phyloP scores from a whole-genome alignment of 2,797 vertebrate species.

The Crenichthys baileyi region DNA sequence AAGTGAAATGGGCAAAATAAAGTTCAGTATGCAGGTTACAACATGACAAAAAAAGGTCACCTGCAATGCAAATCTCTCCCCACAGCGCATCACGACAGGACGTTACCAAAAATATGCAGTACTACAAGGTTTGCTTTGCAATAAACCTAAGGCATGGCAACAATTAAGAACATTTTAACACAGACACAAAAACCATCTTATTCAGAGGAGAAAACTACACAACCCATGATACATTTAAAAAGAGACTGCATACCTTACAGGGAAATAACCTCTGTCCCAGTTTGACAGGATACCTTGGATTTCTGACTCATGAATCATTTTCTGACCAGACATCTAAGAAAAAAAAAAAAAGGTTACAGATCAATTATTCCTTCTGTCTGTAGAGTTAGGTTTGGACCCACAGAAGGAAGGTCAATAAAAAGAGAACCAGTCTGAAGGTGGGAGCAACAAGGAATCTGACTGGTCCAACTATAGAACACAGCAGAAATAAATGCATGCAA shows the following conservation, averaged over 20 bases:
- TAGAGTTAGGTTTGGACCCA: not conserved
- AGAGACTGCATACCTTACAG: conserved; percentile 47
- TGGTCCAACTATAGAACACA: too few relatives aligned
- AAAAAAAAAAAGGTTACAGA: not conserved
- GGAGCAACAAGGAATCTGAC: too few relatives aligned
- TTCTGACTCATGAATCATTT: conserved; percentile 36
- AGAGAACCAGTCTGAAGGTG: too few relatives aligned
- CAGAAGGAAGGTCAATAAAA: not conserved
- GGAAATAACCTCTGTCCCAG: conserved; percentile 14
- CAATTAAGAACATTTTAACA: not conserved
- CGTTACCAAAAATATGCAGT: not conserved
- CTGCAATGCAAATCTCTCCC: not conserved
- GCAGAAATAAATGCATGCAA: too few relatives aligned
- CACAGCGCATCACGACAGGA: not conserved
- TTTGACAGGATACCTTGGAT: conserved; percentile 21
- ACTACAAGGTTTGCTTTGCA: not conserved
- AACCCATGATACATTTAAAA: not conserved
- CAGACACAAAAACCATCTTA: not conserved
- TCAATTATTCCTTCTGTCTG: too few relatives aligned
- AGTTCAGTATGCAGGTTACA: not conserved
- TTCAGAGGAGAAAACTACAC: not conserved
- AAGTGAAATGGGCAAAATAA: not conserved
- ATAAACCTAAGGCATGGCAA: not conserved
- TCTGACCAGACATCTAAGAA: conserved; percentile 39
- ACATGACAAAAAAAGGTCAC: not conserved